A percentile compares a stretch with the other conserved stretches of the same genome.
These are phyloP conservation scores for Aurelia coerulea DNA, from an alignment of 30 jellyfish, hydroid and myxozoan genomes.

Conservation along the genomic window DNA sequence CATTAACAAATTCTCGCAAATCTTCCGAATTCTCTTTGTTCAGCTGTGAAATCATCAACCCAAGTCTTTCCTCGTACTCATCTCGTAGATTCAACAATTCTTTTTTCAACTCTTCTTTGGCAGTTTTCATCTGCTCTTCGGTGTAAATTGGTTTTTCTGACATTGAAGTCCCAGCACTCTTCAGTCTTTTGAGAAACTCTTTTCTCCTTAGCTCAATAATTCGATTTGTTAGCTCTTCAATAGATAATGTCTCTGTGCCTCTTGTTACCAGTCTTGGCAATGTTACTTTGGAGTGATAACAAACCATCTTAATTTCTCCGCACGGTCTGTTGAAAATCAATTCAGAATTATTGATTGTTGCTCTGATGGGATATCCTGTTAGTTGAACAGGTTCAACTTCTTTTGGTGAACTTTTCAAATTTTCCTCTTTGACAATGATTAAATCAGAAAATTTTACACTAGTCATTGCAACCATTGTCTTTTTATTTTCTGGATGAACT, in stretches of 20 bases:
- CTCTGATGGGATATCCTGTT: conserved; percentile 8
- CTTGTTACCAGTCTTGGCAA: conserved; percentile 34
- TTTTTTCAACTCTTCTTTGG: conserved; percentile 49
- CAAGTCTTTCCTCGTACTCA: conserved; percentile 66
- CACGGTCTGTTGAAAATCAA: conserved; percentile 69
- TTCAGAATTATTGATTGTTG: conserved; percentile 52
- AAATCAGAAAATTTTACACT: conserved; percentile 45
- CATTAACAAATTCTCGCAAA: conserved; percentile 55
- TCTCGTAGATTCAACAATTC: conserved; percentile 40
- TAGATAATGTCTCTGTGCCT: conserved; percentile 69
- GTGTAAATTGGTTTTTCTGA: conserved; percentile 78
- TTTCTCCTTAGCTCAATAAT: conserved; percentile 46
- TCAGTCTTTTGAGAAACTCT: conserved; percentile 44
- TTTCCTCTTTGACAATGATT: conserved; percentile 7
- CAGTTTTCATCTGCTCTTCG: conserved; percentile 61
- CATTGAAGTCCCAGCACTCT: conserved; percentile 82
- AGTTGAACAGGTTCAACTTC: conserved; percentile 16
- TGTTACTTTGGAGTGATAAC: conserved; percentile 37
- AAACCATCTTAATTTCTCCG: conserved; percentile 46
- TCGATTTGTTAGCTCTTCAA: conserved; percentile 63
- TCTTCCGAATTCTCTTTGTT: conserved; percentile 34
- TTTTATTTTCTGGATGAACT: conserved; percentile 74
- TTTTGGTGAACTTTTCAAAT: background rate
- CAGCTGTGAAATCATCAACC: conserved; percentile 40
- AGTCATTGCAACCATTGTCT: conserved; percentile 69